These are phyloP conservation scores for Apostichopus japonicus DNA, from an alignment of 35 echinoderm and acorn worm genomes.

Conservation along the genomic window DNA sequence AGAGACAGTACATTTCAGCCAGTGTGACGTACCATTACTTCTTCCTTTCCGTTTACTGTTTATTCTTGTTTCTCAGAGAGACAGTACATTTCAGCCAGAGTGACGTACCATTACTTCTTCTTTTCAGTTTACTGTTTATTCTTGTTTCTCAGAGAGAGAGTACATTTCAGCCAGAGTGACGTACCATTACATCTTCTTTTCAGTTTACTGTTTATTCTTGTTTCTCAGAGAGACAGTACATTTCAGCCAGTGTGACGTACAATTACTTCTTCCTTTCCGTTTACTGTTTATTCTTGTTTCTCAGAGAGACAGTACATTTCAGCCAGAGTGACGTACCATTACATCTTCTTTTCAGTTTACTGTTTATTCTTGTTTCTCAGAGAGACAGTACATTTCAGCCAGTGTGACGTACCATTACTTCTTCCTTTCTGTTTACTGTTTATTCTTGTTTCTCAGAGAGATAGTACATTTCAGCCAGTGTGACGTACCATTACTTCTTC, in stretches of 20 bases:
- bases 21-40: constrained; percentile 31
- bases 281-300: neutral
- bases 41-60: neutral
- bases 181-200: constrained; percentile 16
- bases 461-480: constrained; percentile 19
- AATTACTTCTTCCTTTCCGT: neutral
- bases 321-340: constrained; percentile 35
- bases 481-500: constrained; percentile 29
- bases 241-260: constrained; percentile 37
- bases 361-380: neutral
- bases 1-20: constrained; percentile 22
- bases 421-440: neutral
- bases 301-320: constrained; percentile 26
- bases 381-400: constrained; percentile 22
- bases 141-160: neutral
- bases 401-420: constrained; percentile 31
- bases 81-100: constrained; percentile 21
- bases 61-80: neutral
- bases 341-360: neutral
- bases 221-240: constrained; percentile 17
- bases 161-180: constrained; percentile 27
- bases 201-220: neutral
- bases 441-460: neutral
- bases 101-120: constrained; percentile 29
- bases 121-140: too few species aligned